A percentile compares a stretch with the other conserved stretches of the same genome.
phyloP scores from a whole-genome alignment of 2,888 invertebrate genomes.

The Augochlorella aurata region DNA sequence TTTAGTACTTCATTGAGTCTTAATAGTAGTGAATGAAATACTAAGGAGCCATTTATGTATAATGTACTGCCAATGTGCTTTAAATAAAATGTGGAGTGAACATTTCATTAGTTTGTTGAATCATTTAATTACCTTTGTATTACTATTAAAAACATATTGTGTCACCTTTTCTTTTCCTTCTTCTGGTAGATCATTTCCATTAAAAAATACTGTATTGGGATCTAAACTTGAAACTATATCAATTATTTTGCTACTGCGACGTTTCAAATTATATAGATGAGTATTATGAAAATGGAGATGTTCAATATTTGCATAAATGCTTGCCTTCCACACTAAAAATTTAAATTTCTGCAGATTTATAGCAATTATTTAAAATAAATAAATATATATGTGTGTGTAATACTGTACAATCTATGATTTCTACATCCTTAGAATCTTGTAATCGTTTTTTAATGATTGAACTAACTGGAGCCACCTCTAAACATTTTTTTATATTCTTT shows the following conservation, averaged over 20 bases:
- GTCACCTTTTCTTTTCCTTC: not conserved
- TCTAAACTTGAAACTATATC: slow-evolving; percentile 16
- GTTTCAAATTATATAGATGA: slow-evolving; percentile 13
- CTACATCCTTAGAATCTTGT: slow-evolving; percentile 35
- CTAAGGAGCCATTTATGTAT: slow-evolving; percentile 32
- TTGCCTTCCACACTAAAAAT: slow-evolving; percentile 53
- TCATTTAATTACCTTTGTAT: slow-evolving; percentile 31
- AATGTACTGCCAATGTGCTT: slow-evolving; percentile 28
- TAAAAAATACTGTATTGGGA: not conserved
- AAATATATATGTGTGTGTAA: slow-evolving; percentile 4
- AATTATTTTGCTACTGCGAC: slow-evolving; percentile 20
- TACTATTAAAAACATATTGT: not conserved
- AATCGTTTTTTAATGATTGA: slow-evolving; percentile 28
- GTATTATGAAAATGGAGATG: slow-evolving; percentile 16
- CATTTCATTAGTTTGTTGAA: not conserved
- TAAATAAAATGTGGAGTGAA: slow-evolving; percentile 23
- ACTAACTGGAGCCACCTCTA: not conserved
- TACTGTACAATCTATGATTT: slow-evolving; percentile 44
- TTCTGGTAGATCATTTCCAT: slow-evolving; percentile 34
- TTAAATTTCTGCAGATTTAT: slow-evolving; percentile 2
- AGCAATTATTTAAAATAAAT: not conserved
- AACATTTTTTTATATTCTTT: slow-evolving; percentile 24
- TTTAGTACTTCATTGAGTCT: slow-evolving; percentile 13
- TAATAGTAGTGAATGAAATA: slow-evolving; percentile 26
- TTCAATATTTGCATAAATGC: slow-evolving; percentile 27